Base-by-base conservation (phyloP, 2,113 vertebrate species). In the Xenotilapia longispinis region DNA sequence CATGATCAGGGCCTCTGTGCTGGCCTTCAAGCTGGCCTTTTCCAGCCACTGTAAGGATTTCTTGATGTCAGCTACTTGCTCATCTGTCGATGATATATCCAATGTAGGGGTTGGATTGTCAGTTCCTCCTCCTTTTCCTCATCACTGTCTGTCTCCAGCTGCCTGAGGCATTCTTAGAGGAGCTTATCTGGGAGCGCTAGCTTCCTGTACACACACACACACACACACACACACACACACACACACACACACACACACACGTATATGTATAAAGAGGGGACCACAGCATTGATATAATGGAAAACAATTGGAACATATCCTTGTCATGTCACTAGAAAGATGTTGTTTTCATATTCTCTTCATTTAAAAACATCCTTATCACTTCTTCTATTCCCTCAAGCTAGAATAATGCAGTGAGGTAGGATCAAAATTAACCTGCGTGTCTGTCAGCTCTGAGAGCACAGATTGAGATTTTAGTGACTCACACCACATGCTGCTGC, bases 361-460 rank as follows among this genome's bases (percentile, higher is more conserved):
- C 28, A 49, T 88, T 75, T 47, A n/a, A 84, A 87, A 53, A 26
- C 12, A 51, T 65, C 17, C 36, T 65, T 83, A 63, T 87, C 55
- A 2, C 86, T 40, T 60, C 73, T 80, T 82, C 42, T 83, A 36
- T 60, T 26, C 63, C 88, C 60, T 79, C 26, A 5, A 51, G 89
- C 82, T 31, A 26, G 17, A 84, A 12, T 12, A 85, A 47, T 40
- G 33, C 42, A 14, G 19, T 6, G 63, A 83, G 38, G 81, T 60
- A 17, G 82, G 82, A 86, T 92, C 57, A 84, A 53, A 89, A 88
- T 88, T 3, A 89, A 91, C 86, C 84, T 23, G 82, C 21, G 28
- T 65, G 51, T 83, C 68, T 87, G 82, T 53, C 85, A 84, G 84
- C 82, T 73, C 54, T n/a, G 57, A 85, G 75, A 15, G 81, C 84